These are phyloP conservation scores for Empis stercorea DNA, from an alignment of 2,888 invertebrate genomes.

Conservation along the genomic window DNA sequence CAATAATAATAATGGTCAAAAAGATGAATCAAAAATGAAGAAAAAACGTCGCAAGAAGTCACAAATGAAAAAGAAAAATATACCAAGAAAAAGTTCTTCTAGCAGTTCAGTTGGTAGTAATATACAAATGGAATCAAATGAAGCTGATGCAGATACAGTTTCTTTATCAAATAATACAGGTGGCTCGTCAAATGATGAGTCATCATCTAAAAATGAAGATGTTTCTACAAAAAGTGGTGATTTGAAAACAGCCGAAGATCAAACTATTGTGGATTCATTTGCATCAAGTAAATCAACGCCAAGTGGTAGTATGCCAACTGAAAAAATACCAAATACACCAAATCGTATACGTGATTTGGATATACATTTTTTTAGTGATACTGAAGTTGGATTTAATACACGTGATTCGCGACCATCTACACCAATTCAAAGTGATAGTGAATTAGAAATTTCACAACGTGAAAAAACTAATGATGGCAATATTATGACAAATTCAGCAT, in stretches of 20 bases:
- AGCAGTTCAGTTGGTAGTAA: conserved; percentile 30
- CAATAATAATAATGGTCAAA: conserved; percentile 9
- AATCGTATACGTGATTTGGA: conserved; percentile 45
- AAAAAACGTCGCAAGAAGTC: conserved; percentile 69
- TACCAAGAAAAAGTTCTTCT: conserved; percentile 53
- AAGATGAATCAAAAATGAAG: not conserved
- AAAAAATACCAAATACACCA: conserved; percentile 24
- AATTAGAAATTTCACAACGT: conserved; percentile 57
- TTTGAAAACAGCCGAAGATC: conserved; percentile 17
- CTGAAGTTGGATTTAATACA: conserved; percentile 49
- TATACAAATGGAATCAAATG: conserved; percentile 10
- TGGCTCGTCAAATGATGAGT: conserved; percentile 27
- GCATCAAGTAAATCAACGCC: conserved; percentile 13
- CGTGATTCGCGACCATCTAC: conserved; percentile 59
- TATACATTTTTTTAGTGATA: conserved; percentile 87
- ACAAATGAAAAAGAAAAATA: conserved; percentile 65
- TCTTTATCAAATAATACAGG: conserved; percentile 24
- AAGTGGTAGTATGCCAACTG: conserved; percentile 24
- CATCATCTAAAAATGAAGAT: conserved; percentile 26
- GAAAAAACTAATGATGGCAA: conserved; percentile 30
- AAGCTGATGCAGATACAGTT: conserved; percentile 21
- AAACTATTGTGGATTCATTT: conserved; percentile 4
- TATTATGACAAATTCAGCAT: conserved; percentile 32
- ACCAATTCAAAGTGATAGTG: conserved; percentile 88
- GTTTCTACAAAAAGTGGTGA: conserved; percentile 2